Base-by-base conservation (phyloP, 1,140 invertebrate species). In the Apis laboriosa region DNA sequence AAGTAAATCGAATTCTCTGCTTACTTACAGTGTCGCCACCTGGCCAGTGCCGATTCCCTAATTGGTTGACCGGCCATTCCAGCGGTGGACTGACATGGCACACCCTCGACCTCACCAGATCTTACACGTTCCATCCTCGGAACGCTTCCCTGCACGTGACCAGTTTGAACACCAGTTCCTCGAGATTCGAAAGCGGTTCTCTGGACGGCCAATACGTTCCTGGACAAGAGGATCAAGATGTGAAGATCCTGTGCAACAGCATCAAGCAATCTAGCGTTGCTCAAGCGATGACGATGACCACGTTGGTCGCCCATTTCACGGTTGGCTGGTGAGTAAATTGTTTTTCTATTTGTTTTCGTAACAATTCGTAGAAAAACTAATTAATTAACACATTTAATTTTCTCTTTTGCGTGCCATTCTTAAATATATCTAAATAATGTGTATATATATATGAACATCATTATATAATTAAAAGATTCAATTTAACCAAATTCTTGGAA, bases 41-140 rank as follows among this genome's bases (percentile, higher is more conserved):
- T 15, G 92, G 93, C 68, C 94, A 94, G 81, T 97, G 97, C 91
- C 96, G 96, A 89, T 97, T 97, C 92, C 97, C 97, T 1, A 91
- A 92, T 49, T 97, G 97, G 97, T 95, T 97, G 71, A 96, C 96
- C 68, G 95, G 95, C 21, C 96, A 97, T 83, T 95, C 96, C 83
- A 91, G 84, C 74, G 88, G 78, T 28, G 93, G 93, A 74, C 86
- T 94, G 63, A 97, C 97, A 61, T 97, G 97, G 97, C 96, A 97
- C 91, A 97, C 96, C 78, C 94, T 97, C 78, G 97, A 97, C 91
- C 95, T 97, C 81, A 95, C 95, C 17, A 95, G 96, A 87, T 96
- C 96, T 28, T 97, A 97, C 92, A 96, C 96, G 76, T 97, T 97
- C 90, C 96, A 96, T 71, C 96, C 96, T 80, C 95, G 96, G 89